phyloP scores from a whole-genome alignment of 2,113 vertebrate species.

The Tragelaphus strepsiceros region DNA sequence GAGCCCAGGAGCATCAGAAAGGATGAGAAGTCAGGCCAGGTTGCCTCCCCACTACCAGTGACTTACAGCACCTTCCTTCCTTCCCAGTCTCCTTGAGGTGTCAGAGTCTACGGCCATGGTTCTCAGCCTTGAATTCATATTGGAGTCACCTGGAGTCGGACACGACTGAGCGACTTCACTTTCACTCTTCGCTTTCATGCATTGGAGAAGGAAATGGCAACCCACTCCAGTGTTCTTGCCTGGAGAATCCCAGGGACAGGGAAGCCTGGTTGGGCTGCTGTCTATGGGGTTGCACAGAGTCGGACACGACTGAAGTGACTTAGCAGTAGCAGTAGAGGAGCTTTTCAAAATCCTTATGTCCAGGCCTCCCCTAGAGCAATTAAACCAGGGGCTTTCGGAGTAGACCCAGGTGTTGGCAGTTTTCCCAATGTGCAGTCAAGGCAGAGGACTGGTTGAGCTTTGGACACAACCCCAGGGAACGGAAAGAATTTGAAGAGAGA shows the following conservation, averaged over 20 bases:
- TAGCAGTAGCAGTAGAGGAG: neutral
- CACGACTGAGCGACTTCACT: too few relatives aligned
- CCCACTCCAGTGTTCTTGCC: too few relatives aligned
- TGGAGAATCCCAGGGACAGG: too few relatives aligned
- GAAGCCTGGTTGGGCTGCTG: too few relatives aligned
- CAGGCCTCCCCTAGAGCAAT: neutral
- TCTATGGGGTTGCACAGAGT: too few relatives aligned
- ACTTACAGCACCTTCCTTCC: neutral
- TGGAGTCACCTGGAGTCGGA: neutral
- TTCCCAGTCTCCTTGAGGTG: neutral
- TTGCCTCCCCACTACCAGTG: neutral
- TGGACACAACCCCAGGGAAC: neutral
- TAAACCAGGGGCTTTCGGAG: neutral
- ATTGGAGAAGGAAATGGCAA: too few relatives aligned
- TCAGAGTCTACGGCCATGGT: too few relatives aligned
- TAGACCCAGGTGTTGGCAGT: neutral
- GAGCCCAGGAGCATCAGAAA: neutral
- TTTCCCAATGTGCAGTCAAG: neutral
- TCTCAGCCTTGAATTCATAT: neutral
- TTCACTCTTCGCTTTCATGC: too few relatives aligned
- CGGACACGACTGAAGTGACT: too few relatives aligned
- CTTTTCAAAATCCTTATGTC: neutral
- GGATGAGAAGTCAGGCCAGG: neutral
- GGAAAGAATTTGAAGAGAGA: neutral
- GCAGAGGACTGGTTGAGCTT: neutral